A percentile compares a stretch with the other conserved stretches of the same genome.
These are phyloP conservation scores for Pelodytes ibericus DNA, from an alignment of 2,797 vertebrate species.

Conservation along the genomic window DNA sequence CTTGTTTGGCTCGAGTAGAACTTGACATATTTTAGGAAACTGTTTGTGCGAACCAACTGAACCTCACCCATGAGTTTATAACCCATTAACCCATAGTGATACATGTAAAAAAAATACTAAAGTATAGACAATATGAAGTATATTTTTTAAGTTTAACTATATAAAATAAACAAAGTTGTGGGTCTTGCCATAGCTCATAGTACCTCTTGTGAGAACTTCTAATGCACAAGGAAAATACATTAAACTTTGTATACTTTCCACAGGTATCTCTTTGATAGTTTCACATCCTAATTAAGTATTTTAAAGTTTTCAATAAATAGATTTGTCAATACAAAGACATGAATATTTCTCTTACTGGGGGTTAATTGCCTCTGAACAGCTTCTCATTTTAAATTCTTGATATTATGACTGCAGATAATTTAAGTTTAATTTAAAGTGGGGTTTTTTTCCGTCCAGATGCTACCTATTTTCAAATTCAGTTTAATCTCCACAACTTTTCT, in stretches of 20 bases:
- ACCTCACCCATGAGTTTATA: too few species aligned
- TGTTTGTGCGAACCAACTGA: too few species aligned
- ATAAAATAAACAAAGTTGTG: background rate
- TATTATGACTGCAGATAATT: conserved; percentile 47
- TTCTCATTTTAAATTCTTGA: conserved; percentile 29
- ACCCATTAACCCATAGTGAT: too few species aligned
- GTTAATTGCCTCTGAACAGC: conserved; percentile 53
- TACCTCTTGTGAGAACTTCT: conserved; percentile 15
- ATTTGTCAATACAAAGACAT: conserved; percentile 36
- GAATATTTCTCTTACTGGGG: conserved; percentile 47
- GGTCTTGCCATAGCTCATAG: conserved; percentile 12
- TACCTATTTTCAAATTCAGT: conserved; percentile 52
- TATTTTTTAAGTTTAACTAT: background rate
- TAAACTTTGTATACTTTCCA: conserved; percentile 37
- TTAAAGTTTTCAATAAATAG: conserved; percentile 45
- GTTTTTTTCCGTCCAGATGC: conserved; percentile 57
- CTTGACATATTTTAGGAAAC: too few species aligned
- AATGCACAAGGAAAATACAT: conserved; percentile 26
- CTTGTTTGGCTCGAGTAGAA: too few species aligned
- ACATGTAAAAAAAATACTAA: too few species aligned
- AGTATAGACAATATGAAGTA: too few species aligned
- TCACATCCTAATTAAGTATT: conserved; percentile 47
- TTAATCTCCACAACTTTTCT: conserved; percentile 43
- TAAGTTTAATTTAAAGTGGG: conserved; percentile 41
- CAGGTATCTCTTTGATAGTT: conserved; percentile 36